Evolutionary conservation across 2,888 invertebrate genomes (phyloP).

Genomic region (Aproaerema taeniolella): DNA sequence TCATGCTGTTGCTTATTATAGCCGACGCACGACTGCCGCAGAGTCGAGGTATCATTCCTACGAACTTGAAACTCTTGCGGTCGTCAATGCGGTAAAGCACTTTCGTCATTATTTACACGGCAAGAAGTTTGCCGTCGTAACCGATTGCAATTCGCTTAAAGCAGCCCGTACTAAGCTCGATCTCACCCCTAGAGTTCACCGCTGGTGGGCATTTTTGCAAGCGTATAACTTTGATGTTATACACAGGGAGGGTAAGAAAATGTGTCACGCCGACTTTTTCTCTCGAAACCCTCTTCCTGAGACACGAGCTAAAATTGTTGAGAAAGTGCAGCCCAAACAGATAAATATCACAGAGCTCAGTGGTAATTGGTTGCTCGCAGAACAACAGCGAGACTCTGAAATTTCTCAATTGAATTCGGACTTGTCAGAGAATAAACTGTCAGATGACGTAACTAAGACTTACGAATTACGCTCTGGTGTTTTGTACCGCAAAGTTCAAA

Average conservation of each 20-base stretch:
- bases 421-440: not conserved
- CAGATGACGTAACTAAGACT: slow-evolving; percentile 15
- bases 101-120: slow-evolving; percentile 17
- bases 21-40: slow-evolving; percentile 11
- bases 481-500: slow-evolving; percentile 19
- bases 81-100: slow-evolving; percentile 14
- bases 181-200: too few species aligned
- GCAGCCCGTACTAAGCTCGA: slow-evolving; percentile 9
- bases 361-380: not conserved
- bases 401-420: not conserved
- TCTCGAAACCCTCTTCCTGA: slow-evolving; percentile 15
- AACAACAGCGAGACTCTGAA: slow-evolving; percentile 1
- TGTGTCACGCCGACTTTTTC: slow-evolving; percentile 18
- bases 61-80: not conserved
- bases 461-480: slow-evolving; percentile 19
- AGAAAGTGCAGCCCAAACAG: not conserved
- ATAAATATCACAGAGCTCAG: not conserved
- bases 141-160: slow-evolving; percentile 11
- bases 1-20: slow-evolving; percentile 11
- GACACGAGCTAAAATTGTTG: slow-evolving; percentile 4
- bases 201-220: too few species aligned
- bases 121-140: slow-evolving; percentile 7
- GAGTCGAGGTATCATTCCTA: too few species aligned
- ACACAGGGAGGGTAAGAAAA: slow-evolving; percentile 3
- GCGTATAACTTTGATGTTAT: not conserved